Conservation (phyloP, 92 coral and sea anemone species). For the Hydrozoanthus gracilis region DNA sequence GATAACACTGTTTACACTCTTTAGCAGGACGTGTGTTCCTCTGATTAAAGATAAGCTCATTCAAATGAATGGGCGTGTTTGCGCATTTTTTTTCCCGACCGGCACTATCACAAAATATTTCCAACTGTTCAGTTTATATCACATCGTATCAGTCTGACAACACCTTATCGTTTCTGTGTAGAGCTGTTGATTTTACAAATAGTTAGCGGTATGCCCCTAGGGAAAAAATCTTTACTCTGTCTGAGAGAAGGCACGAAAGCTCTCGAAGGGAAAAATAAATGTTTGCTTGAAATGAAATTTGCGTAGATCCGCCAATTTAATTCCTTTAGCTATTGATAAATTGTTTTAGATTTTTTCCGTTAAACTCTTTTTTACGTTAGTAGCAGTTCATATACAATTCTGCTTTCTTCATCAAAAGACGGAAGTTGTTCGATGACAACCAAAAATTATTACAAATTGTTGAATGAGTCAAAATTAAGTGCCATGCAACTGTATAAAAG, state of each 20-base stretch:
- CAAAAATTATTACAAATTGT: background rate
- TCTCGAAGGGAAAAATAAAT: background rate
- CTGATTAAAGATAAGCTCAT: slow-evolving; percentile 32
- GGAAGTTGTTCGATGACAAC: background rate
- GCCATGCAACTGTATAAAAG: background rate
- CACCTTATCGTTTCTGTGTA: slow-evolving; percentile 29
- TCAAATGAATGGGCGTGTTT: slow-evolving; percentile 37
- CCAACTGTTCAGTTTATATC: slow-evolving; percentile 18
- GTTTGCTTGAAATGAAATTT: background rate
- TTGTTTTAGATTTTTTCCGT: background rate
- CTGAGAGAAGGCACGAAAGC: slow-evolving; percentile 28
- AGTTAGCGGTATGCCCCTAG: slow-evolving; percentile 18
- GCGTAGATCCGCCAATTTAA: background rate
- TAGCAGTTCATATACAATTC: too few relatives aligned
- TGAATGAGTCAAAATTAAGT: background rate
- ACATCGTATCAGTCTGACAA: slow-evolving; percentile 26
- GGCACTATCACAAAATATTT: slow-evolving; percentile 8
- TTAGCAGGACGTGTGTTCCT: slow-evolving; percentile 13
- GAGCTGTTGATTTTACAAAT: slow-evolving; percentile 21
- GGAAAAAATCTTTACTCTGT: background rate
- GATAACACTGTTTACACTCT: slow-evolving; percentile 16
- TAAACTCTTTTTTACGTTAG: background rate
- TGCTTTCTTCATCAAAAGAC: background rate
- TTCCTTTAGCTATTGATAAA: background rate
- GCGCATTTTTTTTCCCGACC: background rate